phyloP scores from a whole-genome alignment of 2,888 invertebrate species.

The Caenorhabditis drosophilae region DNA sequence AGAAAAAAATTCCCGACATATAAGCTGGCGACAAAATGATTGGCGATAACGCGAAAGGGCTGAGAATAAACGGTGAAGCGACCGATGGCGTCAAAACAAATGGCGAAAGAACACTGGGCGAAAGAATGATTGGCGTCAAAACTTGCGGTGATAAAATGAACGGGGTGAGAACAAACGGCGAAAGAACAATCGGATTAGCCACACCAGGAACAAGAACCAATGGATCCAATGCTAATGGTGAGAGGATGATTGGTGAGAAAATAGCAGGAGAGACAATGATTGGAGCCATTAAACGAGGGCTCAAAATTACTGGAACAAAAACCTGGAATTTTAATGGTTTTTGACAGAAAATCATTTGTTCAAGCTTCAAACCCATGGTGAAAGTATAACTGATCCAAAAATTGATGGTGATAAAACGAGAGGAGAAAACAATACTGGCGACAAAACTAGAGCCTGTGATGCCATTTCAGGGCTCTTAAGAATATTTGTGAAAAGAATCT shows the following conservation, averaged over 20 bases:
- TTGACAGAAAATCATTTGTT: too few species aligned
- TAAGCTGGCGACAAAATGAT: conserved; percentile 50
- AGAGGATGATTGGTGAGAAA: conserved; percentile 51
- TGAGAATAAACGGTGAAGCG: conserved; percentile 34
- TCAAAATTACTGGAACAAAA: conserved; percentile 50
- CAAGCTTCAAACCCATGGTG: conserved; percentile 59
- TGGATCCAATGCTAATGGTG: conserved; percentile 48
- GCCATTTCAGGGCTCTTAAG: conserved; percentile 24
- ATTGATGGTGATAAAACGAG: conserved; percentile 39
- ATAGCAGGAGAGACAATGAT: conserved; percentile 53
- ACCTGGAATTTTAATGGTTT: too few species aligned
- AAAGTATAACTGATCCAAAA: conserved; percentile 41
- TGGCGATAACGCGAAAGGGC: conserved; percentile 50
- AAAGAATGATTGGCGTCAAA: conserved; percentile 53
- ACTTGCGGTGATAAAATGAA: conserved; percentile 54
- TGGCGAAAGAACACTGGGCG: conserved; percentile 44
- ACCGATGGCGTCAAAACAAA: conserved; percentile 41
- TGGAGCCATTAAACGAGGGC: conserved; percentile 41
- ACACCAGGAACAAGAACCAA: conserved; percentile 55
- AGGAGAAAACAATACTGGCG: conserved; percentile 34
- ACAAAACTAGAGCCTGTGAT: conserved; percentile 30
- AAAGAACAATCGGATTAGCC: conserved; percentile 41
- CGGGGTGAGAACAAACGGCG: conserved; percentile 39
- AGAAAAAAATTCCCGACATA: conserved; percentile 50
- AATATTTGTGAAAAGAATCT: conserved; percentile 23